These are phyloP conservation scores for Excalfactoria chinensis DNA, from an alignment of 2,113 vertebrate species.

Conservation along the genomic window DNA sequence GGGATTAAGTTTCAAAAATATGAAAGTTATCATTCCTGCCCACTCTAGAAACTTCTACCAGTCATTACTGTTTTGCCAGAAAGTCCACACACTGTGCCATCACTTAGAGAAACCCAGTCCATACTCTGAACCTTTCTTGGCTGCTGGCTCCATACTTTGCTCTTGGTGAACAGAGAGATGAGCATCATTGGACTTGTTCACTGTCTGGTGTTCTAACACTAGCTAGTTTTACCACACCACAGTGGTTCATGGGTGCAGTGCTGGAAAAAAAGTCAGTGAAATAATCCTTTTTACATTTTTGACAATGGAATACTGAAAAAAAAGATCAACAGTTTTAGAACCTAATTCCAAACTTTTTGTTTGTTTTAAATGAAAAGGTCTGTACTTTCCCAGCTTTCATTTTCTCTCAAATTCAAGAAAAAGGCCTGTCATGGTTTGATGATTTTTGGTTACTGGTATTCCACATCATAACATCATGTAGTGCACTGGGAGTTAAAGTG, in stretches of 20 bases:
- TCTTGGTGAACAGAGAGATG: not conserved
- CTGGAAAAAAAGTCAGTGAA: not conserved
- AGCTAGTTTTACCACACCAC: not conserved
- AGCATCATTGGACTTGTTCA: not conserved
- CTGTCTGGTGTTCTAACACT: not conserved
- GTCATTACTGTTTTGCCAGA: not conserved
- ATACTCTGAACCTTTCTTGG: not conserved
- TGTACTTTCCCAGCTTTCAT: not conserved
- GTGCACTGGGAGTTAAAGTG: too few relatives aligned
- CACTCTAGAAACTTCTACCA: not conserved
- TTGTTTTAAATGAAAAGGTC: not conserved
- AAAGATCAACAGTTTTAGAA: not conserved
- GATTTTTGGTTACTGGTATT: too few relatives aligned
- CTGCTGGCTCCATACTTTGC: not conserved
- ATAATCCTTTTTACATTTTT: not conserved
- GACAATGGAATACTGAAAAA: not conserved
- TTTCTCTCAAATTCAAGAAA: not conserved
- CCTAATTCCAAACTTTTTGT: not conserved
- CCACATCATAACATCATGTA: too few relatives aligned
- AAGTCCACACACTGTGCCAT: not conserved
- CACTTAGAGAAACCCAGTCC: not conserved
- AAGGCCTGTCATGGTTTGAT: too few relatives aligned
- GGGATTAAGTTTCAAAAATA: not conserved
- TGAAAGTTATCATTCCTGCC: not conserved
- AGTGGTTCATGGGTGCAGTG: not conserved